A percentile compares a stretch with the other conserved stretches of the same genome.
These are phyloP conservation scores for Thymelicus sylvestris DNA, from an alignment of 2,888 invertebrate genomes.

Conservation along the genomic window DNA sequence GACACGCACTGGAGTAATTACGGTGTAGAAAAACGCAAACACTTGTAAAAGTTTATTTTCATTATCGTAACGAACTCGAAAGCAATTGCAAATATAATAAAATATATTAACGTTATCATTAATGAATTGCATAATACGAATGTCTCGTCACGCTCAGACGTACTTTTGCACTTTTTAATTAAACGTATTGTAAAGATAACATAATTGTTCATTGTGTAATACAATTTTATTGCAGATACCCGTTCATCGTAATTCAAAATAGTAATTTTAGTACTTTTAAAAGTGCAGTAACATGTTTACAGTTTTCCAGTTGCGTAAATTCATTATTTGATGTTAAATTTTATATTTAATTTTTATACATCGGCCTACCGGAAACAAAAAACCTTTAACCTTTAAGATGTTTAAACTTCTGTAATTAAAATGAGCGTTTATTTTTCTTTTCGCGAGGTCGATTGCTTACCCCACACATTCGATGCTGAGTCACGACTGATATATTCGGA, in stretches of 20 bases:
- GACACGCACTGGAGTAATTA: constrained; percentile 7
- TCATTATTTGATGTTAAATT: background rate
- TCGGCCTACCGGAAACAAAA: background rate
- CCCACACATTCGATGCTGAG: background rate
- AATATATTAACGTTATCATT: constrained; percentile 14
- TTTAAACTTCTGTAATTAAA: background rate
- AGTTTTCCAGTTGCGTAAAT: background rate
- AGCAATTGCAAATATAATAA: constrained; percentile 20
- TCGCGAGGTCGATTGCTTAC: background rate
- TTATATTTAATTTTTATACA: background rate
- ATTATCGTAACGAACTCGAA: constrained; percentile 14
- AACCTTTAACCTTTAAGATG: constrained; percentile 4
- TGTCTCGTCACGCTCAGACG: background rate
- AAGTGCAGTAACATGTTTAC: background rate
- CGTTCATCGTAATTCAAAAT: background rate
- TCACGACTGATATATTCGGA: background rate
- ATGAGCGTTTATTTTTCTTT: constrained; percentile 1
- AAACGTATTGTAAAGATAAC: constrained; percentile 28
- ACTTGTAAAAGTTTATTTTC: constrained; percentile 28
- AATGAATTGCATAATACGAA: constrained; percentile 18
- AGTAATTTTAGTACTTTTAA: background rate
- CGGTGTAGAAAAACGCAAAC: constrained; percentile 7
- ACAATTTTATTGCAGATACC: constrained; percentile 5
- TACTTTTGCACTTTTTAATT: constrained; percentile 18
- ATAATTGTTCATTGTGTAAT: constrained; percentile 1